These are phyloP conservation scores for Melipona beecheii DNA, from an alignment of 2,888 invertebrate species.

Conservation along the genomic window DNA sequence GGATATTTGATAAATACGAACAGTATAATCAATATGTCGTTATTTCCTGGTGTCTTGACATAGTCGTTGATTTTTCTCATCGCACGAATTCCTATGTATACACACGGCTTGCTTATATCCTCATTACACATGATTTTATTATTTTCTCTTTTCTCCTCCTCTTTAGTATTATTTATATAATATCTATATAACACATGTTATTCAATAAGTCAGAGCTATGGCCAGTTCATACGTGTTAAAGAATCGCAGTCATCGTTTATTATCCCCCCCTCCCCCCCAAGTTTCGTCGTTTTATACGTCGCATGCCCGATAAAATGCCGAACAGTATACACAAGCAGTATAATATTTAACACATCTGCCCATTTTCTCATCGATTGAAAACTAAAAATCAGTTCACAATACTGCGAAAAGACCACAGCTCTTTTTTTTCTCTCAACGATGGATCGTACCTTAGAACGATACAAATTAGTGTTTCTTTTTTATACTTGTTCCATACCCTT, in stretches of 20 bases:
- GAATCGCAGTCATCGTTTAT: constrained; percentile 23
- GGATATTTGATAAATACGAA: constrained; percentile 74
- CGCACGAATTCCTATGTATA: constrained; percentile 72
- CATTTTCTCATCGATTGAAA: constrained; percentile 15
- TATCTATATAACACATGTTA: constrained; percentile 78
- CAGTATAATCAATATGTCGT: constrained; percentile 70
- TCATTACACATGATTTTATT: constrained; percentile 53
- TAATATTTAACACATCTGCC: constrained; percentile 5
- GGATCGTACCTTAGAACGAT: constrained; percentile 73
- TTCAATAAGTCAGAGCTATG: constrained; percentile 76
- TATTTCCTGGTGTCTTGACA: constrained; percentile 73
- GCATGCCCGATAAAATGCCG: constrained; percentile 3
- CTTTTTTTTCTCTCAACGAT: constrained; percentile 59
- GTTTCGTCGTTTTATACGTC: constrained; percentile 1
- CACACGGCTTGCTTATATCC: constrained; percentile 62
- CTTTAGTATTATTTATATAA: constrained; percentile 74
- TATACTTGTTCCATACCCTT: constrained; percentile 42
- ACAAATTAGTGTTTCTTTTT: constrained; percentile 64
- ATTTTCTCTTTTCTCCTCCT: constrained; percentile 55
- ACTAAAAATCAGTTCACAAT: constrained; percentile 45
- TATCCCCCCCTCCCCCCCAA: not conserved
- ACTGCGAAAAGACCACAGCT: constrained; percentile 69
- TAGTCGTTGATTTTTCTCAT: constrained; percentile 72
- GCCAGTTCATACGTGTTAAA: constrained; percentile 70
- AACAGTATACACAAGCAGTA: constrained; percentile 18